Evolutionary conservation across 2,797 vertebrate species (phyloP).

Genomic region (Manis javanica): DNA sequence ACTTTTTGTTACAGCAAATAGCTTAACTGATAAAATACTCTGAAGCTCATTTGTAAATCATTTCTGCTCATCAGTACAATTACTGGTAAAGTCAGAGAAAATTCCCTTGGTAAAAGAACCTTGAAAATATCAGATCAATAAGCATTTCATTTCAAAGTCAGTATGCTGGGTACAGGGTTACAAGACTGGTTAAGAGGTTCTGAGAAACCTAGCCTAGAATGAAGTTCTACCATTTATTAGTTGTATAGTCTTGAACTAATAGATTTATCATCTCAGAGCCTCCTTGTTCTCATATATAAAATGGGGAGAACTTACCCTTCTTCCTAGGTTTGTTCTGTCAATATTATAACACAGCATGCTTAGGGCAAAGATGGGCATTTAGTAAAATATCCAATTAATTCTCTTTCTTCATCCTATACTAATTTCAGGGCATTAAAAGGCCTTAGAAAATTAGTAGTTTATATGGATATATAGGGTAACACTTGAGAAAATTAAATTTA

Average conservation of each 20-base stretch:
- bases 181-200: neutral
- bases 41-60: neutral
- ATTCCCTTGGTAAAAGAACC: neutral
- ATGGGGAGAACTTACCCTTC: neutral
- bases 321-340: neutral
- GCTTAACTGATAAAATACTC: neutral
- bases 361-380: neutral
- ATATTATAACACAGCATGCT: neutral
- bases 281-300: neutral
- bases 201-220: neutral
- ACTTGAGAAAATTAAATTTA: conserved; percentile 53
- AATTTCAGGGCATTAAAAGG: conserved; percentile 28
- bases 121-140: conserved; percentile 36
- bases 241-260: neutral
- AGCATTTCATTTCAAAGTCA: conserved; percentile 35
- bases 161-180: neutral
- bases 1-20: neutral
- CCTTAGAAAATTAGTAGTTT: neutral
- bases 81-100: conserved; percentile 6
- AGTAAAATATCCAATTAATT: neutral
- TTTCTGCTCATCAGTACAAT: conserved; percentile 38
- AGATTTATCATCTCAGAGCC: neutral
- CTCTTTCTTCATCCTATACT: conserved; percentile 7
- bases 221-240: neutral
- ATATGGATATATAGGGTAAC: neutral